Evolutionary conservation across 2,888 invertebrate species (phyloP).

Genomic region (Lepidonotus clava): DNA sequence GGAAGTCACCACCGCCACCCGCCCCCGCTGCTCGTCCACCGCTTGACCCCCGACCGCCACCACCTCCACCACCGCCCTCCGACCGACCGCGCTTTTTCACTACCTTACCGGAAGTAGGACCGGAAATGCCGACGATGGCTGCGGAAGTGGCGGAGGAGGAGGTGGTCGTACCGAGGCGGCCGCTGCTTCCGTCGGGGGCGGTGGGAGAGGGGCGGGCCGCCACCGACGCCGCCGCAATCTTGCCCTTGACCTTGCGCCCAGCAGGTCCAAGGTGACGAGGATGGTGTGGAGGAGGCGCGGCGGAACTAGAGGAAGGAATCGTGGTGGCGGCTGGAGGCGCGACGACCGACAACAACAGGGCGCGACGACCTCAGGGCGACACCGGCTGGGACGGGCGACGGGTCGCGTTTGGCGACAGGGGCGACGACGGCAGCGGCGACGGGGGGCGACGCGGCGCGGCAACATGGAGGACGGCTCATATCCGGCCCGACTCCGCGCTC

Average conservation of each 20-base stretch:
- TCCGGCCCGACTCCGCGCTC: no score
- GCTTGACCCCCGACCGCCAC: no score
- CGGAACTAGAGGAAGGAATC: conserved; percentile 48
- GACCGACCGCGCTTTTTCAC: conserved; percentile 26
- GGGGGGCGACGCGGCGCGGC: not conserved
- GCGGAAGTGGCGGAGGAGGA: not conserved
- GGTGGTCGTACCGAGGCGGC: not conserved
- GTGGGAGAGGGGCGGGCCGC: no score
- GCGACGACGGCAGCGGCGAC: not conserved
- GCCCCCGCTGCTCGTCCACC: not conserved
- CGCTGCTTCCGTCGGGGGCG: not conserved
- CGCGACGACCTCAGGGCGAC: no score
- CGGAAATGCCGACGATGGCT: not conserved
- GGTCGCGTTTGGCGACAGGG: no score
- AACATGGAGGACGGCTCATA: conserved; percentile 30
- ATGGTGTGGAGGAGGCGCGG: conserved; percentile 21
- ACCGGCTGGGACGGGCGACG: no score
- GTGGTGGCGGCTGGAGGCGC: conserved; percentile 15
- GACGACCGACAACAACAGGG: no score
- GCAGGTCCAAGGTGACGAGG: conserved; percentile 31
- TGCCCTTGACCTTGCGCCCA: conserved; percentile 44
- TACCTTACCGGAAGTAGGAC: conserved; percentile 14
- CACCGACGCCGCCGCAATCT: conserved; percentile 25
- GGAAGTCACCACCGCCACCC: no score
- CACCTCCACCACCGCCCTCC: conserved; percentile 25